These are phyloP conservation scores for Diplogasteroides magnus DNA, from an alignment of 1,140 invertebrate genomes.

Conservation along the genomic window DNA sequence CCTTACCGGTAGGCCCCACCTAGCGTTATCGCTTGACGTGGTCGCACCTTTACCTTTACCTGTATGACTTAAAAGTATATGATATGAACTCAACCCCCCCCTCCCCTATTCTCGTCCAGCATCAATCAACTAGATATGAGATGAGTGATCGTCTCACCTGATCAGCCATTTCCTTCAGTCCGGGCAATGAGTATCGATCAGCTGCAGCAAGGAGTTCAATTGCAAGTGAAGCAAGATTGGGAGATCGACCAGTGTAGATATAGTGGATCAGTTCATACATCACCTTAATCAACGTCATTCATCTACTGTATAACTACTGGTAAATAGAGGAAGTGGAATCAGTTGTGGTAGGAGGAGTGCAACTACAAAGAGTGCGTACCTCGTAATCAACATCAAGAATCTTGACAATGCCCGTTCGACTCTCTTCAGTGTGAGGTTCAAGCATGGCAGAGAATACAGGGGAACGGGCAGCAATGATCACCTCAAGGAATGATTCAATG, in stretches of 20 bases:
- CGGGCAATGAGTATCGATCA: conserved; percentile 46
- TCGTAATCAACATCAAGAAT: conserved; percentile 51
- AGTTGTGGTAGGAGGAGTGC: no score
- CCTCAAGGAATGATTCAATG: no score
- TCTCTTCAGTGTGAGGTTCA: conserved; percentile 42
- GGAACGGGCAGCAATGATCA: conserved; percentile 53
- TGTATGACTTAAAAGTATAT: neutral
- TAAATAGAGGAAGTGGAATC: conserved; percentile 18
- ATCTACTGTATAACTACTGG: neutral
- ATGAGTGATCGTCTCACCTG: conserved; percentile 25
- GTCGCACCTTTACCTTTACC: no score
- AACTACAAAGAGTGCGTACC: conserved; percentile 19
- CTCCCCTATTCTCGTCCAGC: no score
- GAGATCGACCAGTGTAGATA: conserved; percentile 43
- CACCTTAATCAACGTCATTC: conserved; percentile 18
- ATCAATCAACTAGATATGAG: conserved; percentile 6
- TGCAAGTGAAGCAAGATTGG: conserved; percentile 33
- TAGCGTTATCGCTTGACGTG: no score
- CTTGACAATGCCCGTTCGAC: conserved; percentile 35
- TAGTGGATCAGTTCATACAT: conserved; percentile 42
- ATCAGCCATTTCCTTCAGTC: conserved; percentile 51
- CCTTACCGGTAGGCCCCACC: no score
- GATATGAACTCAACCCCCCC: neutral
- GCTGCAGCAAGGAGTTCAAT: conserved; percentile 47
- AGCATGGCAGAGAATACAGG: conserved; percentile 56